Conservation (phyloP, 92 coral and sea anemone genomes). For the Zoanthus sansibaricus region DNA sequence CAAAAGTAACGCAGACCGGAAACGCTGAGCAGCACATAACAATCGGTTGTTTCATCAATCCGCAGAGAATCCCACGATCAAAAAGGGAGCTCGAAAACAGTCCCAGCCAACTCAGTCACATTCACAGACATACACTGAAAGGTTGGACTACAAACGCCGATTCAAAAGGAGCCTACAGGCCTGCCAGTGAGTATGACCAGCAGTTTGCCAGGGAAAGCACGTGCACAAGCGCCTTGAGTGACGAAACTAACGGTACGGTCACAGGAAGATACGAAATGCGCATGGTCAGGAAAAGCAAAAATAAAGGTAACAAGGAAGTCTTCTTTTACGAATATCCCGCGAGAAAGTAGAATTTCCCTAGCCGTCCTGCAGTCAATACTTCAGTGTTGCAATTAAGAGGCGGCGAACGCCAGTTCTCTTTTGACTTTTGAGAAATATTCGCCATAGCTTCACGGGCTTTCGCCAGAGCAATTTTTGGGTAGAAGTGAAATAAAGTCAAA, state of each 20-base stretch:
- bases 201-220: slow-evolving; percentile 10
- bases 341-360: too few relatives aligned
- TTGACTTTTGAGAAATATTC: too few relatives aligned
- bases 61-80: slow-evolving; percentile 89
- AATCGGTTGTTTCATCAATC: not conserved
- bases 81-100: slow-evolving; percentile 53
- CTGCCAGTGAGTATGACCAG: slow-evolving; percentile 24
- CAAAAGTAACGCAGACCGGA: too few relatives aligned
- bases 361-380: too few relatives aligned
- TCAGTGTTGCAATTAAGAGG: too few relatives aligned
- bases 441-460: too few relatives aligned
- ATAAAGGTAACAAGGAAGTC: not conserved
- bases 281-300: not conserved
- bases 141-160: slow-evolving; percentile 96
- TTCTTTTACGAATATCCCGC: too few relatives aligned
- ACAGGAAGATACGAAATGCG: slow-evolving; percentile 47
- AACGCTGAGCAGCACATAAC: too few relatives aligned
- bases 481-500: too few relatives aligned
- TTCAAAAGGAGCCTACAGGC: slow-evolving; percentile 79
- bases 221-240: slow-evolving; percentile 22
- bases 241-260: slow-evolving; percentile 28
- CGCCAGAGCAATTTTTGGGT: too few relatives aligned
- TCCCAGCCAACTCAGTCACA: slow-evolving; percentile 76
- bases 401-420: too few relatives aligned
- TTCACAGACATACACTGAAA: slow-evolving; percentile 93